phyloP scores from a whole-genome alignment of 2,888 invertebrate genomes.

The Resseliella maxima region DNA sequence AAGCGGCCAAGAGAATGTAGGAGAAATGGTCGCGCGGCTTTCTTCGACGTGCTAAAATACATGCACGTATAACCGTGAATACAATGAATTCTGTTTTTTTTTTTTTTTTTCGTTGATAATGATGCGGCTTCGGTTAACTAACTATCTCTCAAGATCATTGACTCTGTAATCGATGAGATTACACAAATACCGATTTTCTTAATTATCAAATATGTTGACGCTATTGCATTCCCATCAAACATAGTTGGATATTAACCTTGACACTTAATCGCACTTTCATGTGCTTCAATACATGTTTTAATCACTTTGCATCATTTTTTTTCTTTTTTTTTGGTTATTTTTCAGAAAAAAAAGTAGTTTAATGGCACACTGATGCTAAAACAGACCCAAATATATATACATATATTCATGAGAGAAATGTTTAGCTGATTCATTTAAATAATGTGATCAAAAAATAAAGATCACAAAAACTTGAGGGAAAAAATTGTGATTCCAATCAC shows the following conservation, averaged over 20 bases:
- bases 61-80: not conserved
- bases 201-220: not conserved
- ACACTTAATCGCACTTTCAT: not conserved
- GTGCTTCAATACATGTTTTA: too few species aligned
- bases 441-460: too few species aligned
- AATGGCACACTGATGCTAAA: too few species aligned
- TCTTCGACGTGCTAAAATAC: not conserved
- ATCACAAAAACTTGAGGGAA: too few species aligned
- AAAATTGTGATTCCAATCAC: too few species aligned
- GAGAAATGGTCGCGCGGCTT: not conserved
- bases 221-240: not conserved
- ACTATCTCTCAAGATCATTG: not conserved
- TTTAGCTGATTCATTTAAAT: too few species aligned
- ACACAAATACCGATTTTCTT: conserved; percentile 40
- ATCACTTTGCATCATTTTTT: too few species aligned
- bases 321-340: too few species aligned
- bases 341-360: too few species aligned
- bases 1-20: not conserved
- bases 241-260: conserved; percentile 10
- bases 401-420: too few species aligned
- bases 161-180: not conserved
- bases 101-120: not conserved
- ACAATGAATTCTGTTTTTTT: too few species aligned
- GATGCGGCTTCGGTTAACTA: not conserved
- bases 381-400: too few species aligned